Evolutionary conservation across 2,888 invertebrate genomes (phyloP).

Genomic region (Cosmorhoe ocellata): DNA sequence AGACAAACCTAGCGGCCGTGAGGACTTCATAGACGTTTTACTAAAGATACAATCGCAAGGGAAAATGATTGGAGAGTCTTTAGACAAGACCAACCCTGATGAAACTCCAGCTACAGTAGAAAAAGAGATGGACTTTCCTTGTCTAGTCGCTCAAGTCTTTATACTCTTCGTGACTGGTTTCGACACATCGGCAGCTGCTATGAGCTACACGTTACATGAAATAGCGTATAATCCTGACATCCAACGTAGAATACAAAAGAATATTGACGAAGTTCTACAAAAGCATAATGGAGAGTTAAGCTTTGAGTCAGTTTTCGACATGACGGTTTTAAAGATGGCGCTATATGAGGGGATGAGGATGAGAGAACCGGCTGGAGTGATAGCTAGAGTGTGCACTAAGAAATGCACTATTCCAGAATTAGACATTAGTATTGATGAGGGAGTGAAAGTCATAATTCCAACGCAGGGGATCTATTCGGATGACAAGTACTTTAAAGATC

Average conservation of each 20-base stretch:
- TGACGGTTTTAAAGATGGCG: neutral
- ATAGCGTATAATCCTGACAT: conserved; percentile 1
- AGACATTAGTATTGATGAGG: too few species aligned
- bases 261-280: neutral
- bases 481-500: too few species aligned
- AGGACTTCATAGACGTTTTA: conserved; percentile 1
- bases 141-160: neutral
- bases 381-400: conserved; percentile 4
- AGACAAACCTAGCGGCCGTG: neutral
- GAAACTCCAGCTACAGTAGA: neutral
- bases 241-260: conserved; percentile 1
- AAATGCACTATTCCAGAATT: too few species aligned
- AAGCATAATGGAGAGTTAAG: neutral
- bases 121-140: neutral
- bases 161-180: conserved; percentile 49
- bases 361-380: neutral
- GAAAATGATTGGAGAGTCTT: too few species aligned
- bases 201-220: conserved; percentile 54
- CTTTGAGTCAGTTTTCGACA: neutral
- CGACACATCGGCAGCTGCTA: conserved; percentile 65
- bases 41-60: neutral
- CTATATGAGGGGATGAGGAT: conserved; percentile 4
- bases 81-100: neutral
- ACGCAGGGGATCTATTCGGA: too few species aligned
- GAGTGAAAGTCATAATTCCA: too few species aligned